A percentile compares a stretch with the other conserved stretches of the same genome.
phyloP scores from a whole-genome alignment of 2,113 vertebrate genomes.

The Catagonus wagneri region DNA sequence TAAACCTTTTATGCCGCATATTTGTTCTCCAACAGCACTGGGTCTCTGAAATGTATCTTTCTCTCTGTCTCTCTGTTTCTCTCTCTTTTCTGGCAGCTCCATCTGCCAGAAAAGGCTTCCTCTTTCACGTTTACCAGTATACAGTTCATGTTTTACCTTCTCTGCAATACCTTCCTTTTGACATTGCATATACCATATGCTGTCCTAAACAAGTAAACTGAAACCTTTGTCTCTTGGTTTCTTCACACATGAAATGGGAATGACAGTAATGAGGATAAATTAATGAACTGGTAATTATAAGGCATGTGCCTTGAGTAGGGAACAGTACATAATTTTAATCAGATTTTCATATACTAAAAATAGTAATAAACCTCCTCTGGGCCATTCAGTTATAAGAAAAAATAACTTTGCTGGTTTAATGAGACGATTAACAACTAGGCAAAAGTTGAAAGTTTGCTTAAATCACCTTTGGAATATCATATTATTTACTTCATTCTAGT shows the following conservation, averaged over 20 bases:
- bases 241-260: background rate
- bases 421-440: background rate
- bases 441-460: background rate
- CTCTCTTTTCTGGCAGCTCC: background rate
- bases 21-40: background rate
- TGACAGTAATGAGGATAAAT: background rate
- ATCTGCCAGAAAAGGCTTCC: rapidly evolving
- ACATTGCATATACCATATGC: background rate
- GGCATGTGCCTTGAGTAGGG: background rate
- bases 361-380: background rate
- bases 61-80: background rate
- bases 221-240: background rate
- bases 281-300: background rate
- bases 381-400: background rate
- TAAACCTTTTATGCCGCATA: background rate
- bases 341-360: background rate
- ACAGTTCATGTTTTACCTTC: background rate
- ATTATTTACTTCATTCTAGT: background rate
- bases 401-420: conserved; percentile 15
- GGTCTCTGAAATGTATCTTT: background rate
- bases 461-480: background rate
- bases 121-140: background rate
- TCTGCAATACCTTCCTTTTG: background rate
- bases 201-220: background rate
- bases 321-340: conserved; percentile 10